Percentiles rank a stretch among this genome's conserved stretches.
These are phyloP conservation scores for Delphinus delphis DNA, from an alignment of 2,113 vertebrate genomes.

Conservation along the genomic window DNA sequence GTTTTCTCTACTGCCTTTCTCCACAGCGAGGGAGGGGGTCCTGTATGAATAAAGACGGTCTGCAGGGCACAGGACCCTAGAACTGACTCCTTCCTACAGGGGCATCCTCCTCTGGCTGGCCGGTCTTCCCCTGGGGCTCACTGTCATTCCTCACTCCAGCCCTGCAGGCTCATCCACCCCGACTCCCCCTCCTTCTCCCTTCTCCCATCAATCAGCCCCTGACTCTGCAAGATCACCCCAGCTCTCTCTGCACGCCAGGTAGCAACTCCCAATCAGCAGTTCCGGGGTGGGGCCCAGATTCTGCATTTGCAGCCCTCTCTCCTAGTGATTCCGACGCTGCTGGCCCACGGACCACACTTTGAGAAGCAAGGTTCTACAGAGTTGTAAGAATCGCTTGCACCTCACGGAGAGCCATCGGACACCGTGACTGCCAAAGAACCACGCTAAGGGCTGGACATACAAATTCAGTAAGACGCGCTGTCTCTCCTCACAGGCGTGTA, in stretches of 20 bases:
- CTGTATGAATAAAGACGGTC: neutral
- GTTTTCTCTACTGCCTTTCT: neutral
- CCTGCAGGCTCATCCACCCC: too few species aligned
- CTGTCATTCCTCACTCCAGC: neutral
- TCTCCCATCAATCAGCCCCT: neutral
- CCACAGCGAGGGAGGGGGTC: neutral
- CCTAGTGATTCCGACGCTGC: neutral
- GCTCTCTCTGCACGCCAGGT: neutral
- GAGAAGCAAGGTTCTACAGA: neutral
- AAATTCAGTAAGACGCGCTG: neutral
- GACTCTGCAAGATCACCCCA: neutral
- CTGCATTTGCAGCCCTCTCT: neutral
- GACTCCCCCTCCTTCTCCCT: neutral
- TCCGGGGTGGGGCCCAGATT: neutral
- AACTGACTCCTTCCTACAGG: neutral
- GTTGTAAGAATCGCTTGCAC: neutral
- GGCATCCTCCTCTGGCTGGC: rapidly evolving
- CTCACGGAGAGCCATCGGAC: neutral
- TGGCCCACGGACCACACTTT: rapidly evolving
- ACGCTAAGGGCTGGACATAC: neutral
- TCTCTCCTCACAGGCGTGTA: neutral
- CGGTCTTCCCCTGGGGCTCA: neutral
- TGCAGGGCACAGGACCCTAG: neutral
- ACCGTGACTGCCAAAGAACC: neutral
- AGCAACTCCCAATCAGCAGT: neutral